These are phyloP conservation scores for Diphyllodes magnificus DNA, from an alignment of 2,113 vertebrate genomes.

Conservation along the genomic window DNA sequence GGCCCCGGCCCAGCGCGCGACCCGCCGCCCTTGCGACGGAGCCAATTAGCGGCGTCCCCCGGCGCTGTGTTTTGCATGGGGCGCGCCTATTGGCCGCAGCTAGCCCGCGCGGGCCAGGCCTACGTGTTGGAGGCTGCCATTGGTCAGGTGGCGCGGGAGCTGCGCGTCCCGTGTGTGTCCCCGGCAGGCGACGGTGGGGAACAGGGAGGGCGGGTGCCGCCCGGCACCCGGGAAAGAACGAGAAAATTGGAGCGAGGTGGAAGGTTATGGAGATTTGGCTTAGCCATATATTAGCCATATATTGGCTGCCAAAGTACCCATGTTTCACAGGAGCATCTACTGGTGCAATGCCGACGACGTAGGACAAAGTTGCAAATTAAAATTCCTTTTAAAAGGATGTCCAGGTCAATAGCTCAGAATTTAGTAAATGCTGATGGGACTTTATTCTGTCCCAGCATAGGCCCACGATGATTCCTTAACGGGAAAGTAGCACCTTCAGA, in stretches of 20 bases:
- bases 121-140: slow-evolving; percentile 14
- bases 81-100: background rate
- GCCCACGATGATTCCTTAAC: background rate
- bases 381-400: background rate
- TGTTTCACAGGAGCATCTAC: background rate
- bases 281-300: rapidly evolving
- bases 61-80: background rate
- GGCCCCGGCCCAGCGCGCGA: background rate
- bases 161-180: background rate
- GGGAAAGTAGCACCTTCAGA: background rate
- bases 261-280: rapidly evolving
- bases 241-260: rapidly evolving
- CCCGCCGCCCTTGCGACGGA: background rate
- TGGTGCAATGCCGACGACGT: rapidly evolving
- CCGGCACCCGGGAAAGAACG: rapidly evolving
- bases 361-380: background rate
- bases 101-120: background rate
- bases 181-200: rapidly evolving
- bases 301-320: rapidly evolving
- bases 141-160: background rate
- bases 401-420: background rate
- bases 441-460: background rate
- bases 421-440: background rate
- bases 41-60: background rate
- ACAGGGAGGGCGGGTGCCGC: rapidly evolving